phyloP scores from a whole-genome alignment of 1,140 invertebrate species.

The Drosophila busckii region DNA sequence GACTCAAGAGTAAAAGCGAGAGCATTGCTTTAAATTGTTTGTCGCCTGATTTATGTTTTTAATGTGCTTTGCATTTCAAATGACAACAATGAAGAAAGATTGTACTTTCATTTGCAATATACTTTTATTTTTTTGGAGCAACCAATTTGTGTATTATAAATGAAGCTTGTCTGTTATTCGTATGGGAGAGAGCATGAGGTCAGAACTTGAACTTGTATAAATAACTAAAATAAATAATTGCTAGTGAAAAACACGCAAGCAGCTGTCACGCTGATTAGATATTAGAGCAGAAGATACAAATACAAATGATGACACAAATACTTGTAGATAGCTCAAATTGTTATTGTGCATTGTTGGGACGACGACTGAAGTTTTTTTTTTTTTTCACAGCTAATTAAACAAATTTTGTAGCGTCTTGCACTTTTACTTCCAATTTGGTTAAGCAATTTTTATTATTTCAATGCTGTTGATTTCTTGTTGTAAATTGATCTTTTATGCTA shows the following conservation, averaged over 20 bases:
- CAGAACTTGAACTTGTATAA: conserved; percentile 51
- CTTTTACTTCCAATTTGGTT: conserved; percentile 22
- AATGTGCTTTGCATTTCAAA: conserved; percentile 42
- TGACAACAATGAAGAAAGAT: conserved; percentile 55
- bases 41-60: conserved; percentile 21
- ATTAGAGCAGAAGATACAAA: conserved; percentile 25
- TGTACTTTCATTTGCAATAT: conserved; percentile 58
- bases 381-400: conserved; percentile 22
- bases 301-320: conserved; percentile 4
- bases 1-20: conserved; percentile 56
- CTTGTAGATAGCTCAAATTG: conserved; percentile 10
- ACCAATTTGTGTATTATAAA: conserved; percentile 16
- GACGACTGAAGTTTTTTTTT: too few relatives aligned
- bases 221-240: conserved; percentile 51
- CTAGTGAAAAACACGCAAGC: conserved; percentile 54
- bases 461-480: conserved; percentile 13
- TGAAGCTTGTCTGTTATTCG: conserved; percentile 16
- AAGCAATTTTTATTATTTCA: conserved; percentile 6
- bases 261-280: conserved; percentile 69
- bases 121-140: conserved; percentile 33
- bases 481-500: conserved; percentile 10
- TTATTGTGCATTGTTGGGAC: conserved; percentile 39
- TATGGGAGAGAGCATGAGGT: conserved; percentile 44
- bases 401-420: conserved; percentile 16
- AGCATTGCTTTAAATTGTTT: conserved; percentile 46